Base-by-base conservation (phyloP, 2,113 vertebrate genomes). In the Cyphomyrus discorhynchus region DNA sequence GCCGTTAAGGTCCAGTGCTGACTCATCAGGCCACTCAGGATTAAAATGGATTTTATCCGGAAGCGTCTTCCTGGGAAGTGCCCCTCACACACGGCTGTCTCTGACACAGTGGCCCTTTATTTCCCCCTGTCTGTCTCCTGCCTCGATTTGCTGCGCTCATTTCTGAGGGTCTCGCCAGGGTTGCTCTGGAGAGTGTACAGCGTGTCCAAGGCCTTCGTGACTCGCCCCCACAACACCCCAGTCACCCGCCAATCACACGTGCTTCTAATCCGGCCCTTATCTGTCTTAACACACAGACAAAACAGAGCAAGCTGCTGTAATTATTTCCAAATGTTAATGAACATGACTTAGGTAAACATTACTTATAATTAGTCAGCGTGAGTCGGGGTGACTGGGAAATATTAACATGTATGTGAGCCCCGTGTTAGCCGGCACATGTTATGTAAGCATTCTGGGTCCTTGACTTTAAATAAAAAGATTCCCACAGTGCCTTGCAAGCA, bases 291-390 rank as follows among this genome's bases (percentile, higher is more conserved):
- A 24, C 66, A 5, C 45, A 80, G 49, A 89, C 77, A 24, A 53
- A 80, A 53, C 56, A 31, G 88, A 89, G n/a, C n/a, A 80, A 89
- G 58, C 45, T 31, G 17, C 70, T 39, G 31, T 83, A 89, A 82
- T 83, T 82, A 47, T 82, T 47, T 47, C 35, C 42, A 39, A 83
- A 89, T 56, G 15, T 89, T 82, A 89, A 89, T 89, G 49, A 89
- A 89, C 70, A 53, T 39, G 31, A 52, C 49, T 45, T 53, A 50
- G 31, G 88, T 39, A 89, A 89, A 89, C 70, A 89, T 47, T 35
- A 49, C 31, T 83, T 42, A 19, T 53, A 80, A 77, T 89, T 89
- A 49, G 66, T 80, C 88, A 49, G 46, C 21, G 45, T 74, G 66
- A 47, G 10, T 49, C n/a, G 53, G 52, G 46, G 77, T 82, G 80